A percentile compares a stretch with the other conserved stretches of the same genome.
Evolutionary conservation across 2,888 invertebrate species (phyloP).

Genomic region (Noctua comes): DNA sequence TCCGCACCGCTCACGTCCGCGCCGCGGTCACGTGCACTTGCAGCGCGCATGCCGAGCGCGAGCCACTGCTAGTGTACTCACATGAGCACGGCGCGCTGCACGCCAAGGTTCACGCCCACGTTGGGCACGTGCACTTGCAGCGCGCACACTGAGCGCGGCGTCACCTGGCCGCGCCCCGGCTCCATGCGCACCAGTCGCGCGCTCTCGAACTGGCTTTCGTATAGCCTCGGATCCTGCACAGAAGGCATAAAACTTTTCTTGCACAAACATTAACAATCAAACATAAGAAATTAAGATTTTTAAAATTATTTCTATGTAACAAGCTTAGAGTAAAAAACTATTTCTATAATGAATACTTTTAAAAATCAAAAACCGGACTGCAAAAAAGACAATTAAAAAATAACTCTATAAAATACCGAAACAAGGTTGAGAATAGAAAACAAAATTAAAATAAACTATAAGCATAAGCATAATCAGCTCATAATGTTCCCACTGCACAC

Average conservation of each 20-base stretch:
- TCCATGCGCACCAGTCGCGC: slow-evolving; percentile 66
- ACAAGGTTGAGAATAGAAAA: too few species aligned
- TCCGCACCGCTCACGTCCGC: background rate
- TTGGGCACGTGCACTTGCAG: slow-evolving; percentile 73
- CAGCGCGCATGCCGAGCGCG: background rate
- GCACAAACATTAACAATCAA: background rate
- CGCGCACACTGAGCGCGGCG: slow-evolving; percentile 63
- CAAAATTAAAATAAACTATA: too few species aligned
- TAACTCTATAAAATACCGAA: too few species aligned
- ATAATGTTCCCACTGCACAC: too few species aligned
- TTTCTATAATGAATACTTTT: too few species aligned
- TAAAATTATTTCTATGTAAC: background rate
- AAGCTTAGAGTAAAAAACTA: too few species aligned
- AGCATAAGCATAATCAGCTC: too few species aligned
- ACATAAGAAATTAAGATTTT: background rate
- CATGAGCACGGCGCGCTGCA: slow-evolving; percentile 80
- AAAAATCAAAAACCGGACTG: too few species aligned
- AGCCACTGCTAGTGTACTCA: slow-evolving; percentile 39
- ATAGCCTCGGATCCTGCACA: slow-evolving; percentile 34
- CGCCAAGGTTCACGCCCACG: slow-evolving; percentile 72
- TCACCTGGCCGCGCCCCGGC: slow-evolving; percentile 64
- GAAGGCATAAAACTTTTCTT: background rate
- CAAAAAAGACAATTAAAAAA: too few species aligned
- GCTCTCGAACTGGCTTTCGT: slow-evolving; percentile 16
- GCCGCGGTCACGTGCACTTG: background rate